Evolutionary conservation across 2,888 invertebrate genomes (phyloP).

Genomic region (Galeopsomyia nigrocyanea): DNA sequence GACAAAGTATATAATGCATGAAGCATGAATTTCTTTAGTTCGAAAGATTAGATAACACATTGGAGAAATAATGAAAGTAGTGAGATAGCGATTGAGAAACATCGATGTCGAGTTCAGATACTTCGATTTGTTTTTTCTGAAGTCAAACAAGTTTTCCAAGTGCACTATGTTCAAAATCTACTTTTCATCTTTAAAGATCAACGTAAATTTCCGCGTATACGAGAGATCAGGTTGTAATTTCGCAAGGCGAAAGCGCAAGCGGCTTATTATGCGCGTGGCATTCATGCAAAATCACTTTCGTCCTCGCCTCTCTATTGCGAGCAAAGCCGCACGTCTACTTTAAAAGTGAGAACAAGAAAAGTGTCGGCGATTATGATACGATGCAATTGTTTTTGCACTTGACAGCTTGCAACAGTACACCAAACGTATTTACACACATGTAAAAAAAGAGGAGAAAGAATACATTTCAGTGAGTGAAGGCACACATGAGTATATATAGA

Average conservation of each 20-base stretch:
- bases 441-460: constrained; percentile 19
- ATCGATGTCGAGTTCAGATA: not conserved
- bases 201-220: constrained; percentile 22
- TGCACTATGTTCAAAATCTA: too few species aligned
- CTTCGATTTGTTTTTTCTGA: not conserved
- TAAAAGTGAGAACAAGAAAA: constrained; percentile 12
- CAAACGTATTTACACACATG: constrained; percentile 2
- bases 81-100: not conserved
- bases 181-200: not conserved
- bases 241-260: constrained; percentile 42
- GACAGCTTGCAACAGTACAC: constrained; percentile 19
- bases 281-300: constrained; percentile 35
- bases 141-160: not conserved
- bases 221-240: constrained; percentile 18
- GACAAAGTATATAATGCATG: not conserved
- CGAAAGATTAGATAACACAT: constrained; percentile 16
- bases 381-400: constrained; percentile 17
- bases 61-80: constrained; percentile 20
- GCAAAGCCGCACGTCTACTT: constrained; percentile 20
- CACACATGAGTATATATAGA: constrained; percentile 6
- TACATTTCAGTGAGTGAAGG: constrained; percentile 19
- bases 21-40: not conserved
- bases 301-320: constrained; percentile 17
- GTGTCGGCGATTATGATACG: constrained; percentile 13
- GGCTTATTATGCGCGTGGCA: constrained; percentile 32